These are phyloP conservation scores for Andrena hattorfiana DNA, from an alignment of 2,888 invertebrate genomes.

Conservation along the genomic window DNA sequence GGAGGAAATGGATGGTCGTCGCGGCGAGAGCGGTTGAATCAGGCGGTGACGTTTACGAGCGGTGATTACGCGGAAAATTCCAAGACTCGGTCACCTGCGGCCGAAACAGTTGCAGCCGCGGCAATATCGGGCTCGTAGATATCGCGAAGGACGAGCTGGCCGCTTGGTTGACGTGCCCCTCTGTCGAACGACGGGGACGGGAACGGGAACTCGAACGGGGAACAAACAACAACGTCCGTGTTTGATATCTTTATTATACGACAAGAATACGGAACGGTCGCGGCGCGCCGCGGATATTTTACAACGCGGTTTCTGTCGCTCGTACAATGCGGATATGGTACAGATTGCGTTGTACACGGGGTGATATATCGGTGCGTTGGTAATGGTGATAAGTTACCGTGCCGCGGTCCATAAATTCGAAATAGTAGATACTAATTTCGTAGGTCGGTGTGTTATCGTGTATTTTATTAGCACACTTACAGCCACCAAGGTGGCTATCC, in stretches of 20 bases:
- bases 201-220: slow-evolving; percentile 24
- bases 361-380: slow-evolving; percentile 49
- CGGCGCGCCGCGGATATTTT: slow-evolving; percentile 35
- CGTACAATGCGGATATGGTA: slow-evolving; percentile 52
- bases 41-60: slow-evolving; percentile 76
- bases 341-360: slow-evolving; percentile 26
- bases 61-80: slow-evolving; percentile 74
- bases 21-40: slow-evolving; percentile 75
- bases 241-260: slow-evolving; percentile 52
- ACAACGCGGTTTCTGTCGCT: slow-evolving; percentile 41
- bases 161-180: background rate
- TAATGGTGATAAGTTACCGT: slow-evolving; percentile 56
- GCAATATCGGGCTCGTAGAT: slow-evolving; percentile 42
- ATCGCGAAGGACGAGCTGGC: slow-evolving; percentile 46
- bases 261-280: slow-evolving; percentile 34
- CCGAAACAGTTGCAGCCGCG: slow-evolving; percentile 37
- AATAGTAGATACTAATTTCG: slow-evolving; percentile 59
- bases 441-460: slow-evolving; percentile 22
- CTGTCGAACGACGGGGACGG: slow-evolving; percentile 4
- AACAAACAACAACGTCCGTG: slow-evolving; percentile 27
- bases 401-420: slow-evolving; percentile 53
- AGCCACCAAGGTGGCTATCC: slow-evolving; percentile 38
- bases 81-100: slow-evolving; percentile 60
- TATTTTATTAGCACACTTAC: slow-evolving; percentile 37
- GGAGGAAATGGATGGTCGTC: slow-evolving; percentile 72